These are phyloP conservation scores for Clarias platycephalus DNA, from an alignment of 2,797 vertebrate species.

Conservation along the genomic window DNA sequence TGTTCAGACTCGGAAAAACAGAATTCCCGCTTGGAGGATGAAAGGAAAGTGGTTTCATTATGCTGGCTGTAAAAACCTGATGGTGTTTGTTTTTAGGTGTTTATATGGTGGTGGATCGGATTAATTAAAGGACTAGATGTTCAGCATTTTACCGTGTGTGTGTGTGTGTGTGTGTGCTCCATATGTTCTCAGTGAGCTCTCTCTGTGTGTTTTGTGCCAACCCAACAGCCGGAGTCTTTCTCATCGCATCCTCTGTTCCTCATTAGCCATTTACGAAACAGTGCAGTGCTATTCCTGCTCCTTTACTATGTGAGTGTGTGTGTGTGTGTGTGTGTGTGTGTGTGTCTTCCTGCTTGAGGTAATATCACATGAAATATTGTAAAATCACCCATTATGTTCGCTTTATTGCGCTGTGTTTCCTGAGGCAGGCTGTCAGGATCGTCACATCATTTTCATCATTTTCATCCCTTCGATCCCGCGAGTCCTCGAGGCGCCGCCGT, in stretches of 20 bases:
- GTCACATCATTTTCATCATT: constrained; percentile 17
- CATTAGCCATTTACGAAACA: constrained; percentile 42
- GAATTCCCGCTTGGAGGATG: background rate
- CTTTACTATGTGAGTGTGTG: background rate
- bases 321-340: background rate
- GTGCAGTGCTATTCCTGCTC: background rate
- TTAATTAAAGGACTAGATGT: background rate
- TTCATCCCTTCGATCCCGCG: background rate
- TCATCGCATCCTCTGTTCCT: constrained; percentile 23
- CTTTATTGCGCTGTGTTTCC: constrained; percentile 21
- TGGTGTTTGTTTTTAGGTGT: background rate
- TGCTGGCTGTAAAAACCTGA: background rate
- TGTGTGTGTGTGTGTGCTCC: constrained; percentile 12
- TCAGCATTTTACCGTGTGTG: constrained; percentile 18
- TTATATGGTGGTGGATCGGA: background rate
- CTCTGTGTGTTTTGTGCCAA: constrained; percentile 35
- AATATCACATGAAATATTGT: constrained; percentile 5
- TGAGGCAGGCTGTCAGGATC: background rate
- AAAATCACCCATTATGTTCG: background rate
- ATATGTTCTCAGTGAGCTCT: constrained; percentile 29
- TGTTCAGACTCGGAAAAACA: background rate
- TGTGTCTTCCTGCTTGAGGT: background rate
- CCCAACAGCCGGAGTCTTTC: constrained; percentile 27
- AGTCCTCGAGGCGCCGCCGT: background rate
- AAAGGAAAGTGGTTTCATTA: background rate